Evolutionary conservation across 2,888 invertebrate species (phyloP), one percentile per base, ranked within the genome.

Genomic region (Pammene aurita): DNA sequence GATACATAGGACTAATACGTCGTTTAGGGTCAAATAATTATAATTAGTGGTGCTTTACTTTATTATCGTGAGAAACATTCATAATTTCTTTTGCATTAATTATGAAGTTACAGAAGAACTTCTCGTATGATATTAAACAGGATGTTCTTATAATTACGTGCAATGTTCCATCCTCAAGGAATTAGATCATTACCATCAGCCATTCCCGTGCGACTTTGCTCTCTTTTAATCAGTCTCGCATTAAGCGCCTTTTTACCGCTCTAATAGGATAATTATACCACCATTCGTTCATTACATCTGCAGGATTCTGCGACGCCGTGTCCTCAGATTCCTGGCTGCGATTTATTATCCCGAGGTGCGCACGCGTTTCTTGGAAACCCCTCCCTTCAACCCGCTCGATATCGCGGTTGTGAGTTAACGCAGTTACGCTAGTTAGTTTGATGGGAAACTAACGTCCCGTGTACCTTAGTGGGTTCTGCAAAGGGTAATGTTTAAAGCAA

Each of bases 281-380:
- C 56, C 68, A 68, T 81, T 80, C 81, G 72, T 77, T 64, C 65
- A 60, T 68, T 55, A 65, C 66, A 63, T 61, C 62, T 68, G 66
- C 72, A 61, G 71, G 69, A 64, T 74, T 70, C 78, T 78, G 72
- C 71, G 72, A 68, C 77, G 75, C 73, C 78, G 76, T 78, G 78
- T 83, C 81, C 80, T 80, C 82, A 81, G 81, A 84, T 82, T 79
- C 77, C 77, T 76, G 73, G 70, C 70, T 71, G 76, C 77, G 79
- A 80, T 86, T 84, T 84, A 86, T 78, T 81, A 81, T 75, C 76
- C 66, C 66, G 72, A 73, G 79, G 77, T 79, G 84, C 80, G 80
- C 80, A 76, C 78, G 80, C 83, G 73, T 72, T 81, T 85, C 84
- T 80, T 71, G 76, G 83, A 84, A 83, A 56, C 67, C 69, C 52